phyloP scores from a whole-genome alignment of 2,113 vertebrate species.

The Rattus norvegicus region DNA sequence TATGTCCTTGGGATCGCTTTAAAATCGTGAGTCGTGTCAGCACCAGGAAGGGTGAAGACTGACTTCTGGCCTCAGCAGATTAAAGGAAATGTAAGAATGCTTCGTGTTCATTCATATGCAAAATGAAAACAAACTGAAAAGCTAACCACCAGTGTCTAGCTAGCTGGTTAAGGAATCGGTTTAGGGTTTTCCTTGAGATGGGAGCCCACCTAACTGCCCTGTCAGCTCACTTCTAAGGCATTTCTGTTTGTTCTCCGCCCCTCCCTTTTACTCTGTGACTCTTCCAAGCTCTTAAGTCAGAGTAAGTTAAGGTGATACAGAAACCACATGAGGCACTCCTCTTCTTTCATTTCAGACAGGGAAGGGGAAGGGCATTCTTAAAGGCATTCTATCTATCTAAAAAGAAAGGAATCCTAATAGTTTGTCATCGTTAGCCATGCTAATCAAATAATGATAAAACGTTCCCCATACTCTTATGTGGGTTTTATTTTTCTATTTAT shows the following conservation, averaged over 20 bases:
- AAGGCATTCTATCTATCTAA: conserved; percentile 13
- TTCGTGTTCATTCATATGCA: neutral
- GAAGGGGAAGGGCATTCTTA: neutral
- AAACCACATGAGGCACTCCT: conserved; percentile 65
- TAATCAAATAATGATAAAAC: neutral
- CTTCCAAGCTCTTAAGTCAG: neutral
- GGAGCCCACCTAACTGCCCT: neutral
- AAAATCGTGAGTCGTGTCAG: neutral
- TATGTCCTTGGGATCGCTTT: conserved; percentile 10
- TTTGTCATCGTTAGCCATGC: conserved; percentile 6
- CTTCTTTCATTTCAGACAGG: neutral
- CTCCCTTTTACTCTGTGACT: neutral
- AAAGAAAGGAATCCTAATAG: neutral
- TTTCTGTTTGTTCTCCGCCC: too few species aligned
- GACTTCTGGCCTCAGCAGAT: neutral
- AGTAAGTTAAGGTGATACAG: neutral
- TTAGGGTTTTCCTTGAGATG: neutral
- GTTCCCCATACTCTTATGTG: neutral
- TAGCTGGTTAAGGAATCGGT: neutral
- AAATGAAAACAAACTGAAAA: neutral
- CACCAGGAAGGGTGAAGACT: neutral
- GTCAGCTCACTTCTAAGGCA: neutral
- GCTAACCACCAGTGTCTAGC: neutral
- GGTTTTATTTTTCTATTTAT: neutral
- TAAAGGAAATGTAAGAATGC: neutral